phyloP scores from a whole-genome alignment of 1,140 invertebrate genomes.

The Sycophila sp. region DNA sequence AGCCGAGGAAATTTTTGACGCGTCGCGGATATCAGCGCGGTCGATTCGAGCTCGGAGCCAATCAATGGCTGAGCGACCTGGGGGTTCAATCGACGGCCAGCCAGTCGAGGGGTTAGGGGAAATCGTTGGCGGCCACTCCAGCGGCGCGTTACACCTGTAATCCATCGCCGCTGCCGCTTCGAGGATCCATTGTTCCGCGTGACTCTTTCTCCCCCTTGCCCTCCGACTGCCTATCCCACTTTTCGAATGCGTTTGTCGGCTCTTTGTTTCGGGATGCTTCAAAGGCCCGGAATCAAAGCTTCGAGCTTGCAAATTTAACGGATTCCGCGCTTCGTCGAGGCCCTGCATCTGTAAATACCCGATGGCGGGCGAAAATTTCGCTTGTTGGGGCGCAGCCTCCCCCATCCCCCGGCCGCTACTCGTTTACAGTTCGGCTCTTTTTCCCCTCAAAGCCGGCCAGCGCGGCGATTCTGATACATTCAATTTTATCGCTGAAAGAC shows the following conservation, averaged over 20 bases:
- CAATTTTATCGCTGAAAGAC: background rate
- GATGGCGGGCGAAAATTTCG: background rate
- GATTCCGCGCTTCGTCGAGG: background rate
- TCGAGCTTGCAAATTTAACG: constrained; percentile 19
- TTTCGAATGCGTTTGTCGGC: background rate
- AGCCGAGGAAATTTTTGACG: too few relatives aligned
- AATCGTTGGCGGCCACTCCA: background rate
- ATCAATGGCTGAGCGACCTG: background rate
- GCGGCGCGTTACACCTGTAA: constrained; percentile 1
- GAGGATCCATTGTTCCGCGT: background rate
- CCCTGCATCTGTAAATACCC: constrained; percentile 12
- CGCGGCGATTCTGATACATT: background rate
- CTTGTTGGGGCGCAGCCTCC: too few relatives aligned
- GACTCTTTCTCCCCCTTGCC: background rate
- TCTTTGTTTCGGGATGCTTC: constrained; percentile 1
- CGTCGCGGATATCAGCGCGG: too few relatives aligned
- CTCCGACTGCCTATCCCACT: background rate
- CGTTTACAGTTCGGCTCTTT: too few relatives aligned
- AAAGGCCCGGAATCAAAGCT: constrained; percentile 17
- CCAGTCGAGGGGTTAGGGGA: background rate
- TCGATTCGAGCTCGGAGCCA: too few relatives aligned
- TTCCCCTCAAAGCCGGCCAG: too few relatives aligned
- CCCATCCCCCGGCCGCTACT: too few relatives aligned
- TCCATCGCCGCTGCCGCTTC: background rate
- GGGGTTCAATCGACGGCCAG: too few relatives aligned